Conservation (phyloP, 1,140 invertebrate genomes). For the Portunus trituberculatus region DNA sequence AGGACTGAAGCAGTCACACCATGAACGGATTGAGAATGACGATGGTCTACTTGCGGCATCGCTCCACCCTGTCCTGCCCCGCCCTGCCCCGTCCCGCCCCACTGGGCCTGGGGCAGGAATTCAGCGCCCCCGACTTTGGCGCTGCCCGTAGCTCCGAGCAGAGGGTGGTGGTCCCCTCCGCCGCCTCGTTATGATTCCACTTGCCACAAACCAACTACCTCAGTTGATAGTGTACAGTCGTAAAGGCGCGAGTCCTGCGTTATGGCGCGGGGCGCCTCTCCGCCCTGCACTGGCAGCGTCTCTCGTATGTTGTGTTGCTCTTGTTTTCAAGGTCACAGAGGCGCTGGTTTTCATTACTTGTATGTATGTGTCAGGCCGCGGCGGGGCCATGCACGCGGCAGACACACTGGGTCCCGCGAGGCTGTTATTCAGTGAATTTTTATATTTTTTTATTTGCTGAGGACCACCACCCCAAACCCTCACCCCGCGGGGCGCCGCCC, state of each 20-base stretch:
- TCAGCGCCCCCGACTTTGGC: neutral
- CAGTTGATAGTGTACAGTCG: constrained; percentile 74
- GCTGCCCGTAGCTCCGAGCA: neutral
- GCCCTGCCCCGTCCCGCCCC: neutral
- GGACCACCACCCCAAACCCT: neutral
- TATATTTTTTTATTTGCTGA: constrained; percentile 2
- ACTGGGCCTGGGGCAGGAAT: no score
- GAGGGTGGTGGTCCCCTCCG: constrained; percentile 42
- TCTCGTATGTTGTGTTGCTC: neutral
- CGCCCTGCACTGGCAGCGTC: neutral
- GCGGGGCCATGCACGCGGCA: neutral
- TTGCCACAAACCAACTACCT: constrained; percentile 75
- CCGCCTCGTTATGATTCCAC: constrained; percentile 66
- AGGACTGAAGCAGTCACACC: neutral
- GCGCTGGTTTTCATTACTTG: neutral
- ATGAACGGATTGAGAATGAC: neutral
- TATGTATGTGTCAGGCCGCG: constrained; percentile 17
- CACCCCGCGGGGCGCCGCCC: neutral
- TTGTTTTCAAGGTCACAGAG: constrained; percentile 12
- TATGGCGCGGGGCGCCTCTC: neutral
- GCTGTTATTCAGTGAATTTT: neutral
- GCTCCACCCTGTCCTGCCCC: neutral
- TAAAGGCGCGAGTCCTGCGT: constrained; percentile 65
- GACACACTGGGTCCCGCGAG: neutral
- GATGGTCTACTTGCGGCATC: neutral